Percentiles rank a stretch among this genome's conserved stretches.
phyloP scores from a whole-genome alignment of 2,797 vertebrate genomes.

The Acrossocheilus wenchowensis region DNA sequence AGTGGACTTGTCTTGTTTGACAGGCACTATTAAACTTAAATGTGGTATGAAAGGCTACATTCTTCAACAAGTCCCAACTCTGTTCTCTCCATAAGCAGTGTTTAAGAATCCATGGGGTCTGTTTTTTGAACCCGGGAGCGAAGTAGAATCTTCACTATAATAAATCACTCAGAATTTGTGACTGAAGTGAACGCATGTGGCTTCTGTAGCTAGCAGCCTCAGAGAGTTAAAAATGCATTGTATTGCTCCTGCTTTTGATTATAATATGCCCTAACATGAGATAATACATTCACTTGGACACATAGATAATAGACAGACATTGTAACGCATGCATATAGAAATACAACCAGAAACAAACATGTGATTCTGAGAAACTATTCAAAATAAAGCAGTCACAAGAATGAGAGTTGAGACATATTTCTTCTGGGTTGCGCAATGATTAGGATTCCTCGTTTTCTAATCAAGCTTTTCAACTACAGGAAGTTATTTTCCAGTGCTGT shows the following conservation, averaged over 20 bases:
- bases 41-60: slow-evolving; percentile 53
- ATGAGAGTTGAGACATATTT: background rate
- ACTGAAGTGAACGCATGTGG: slow-evolving; percentile 32
- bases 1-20: slow-evolving; percentile 26
- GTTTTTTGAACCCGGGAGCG: background rate
- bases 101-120: slow-evolving; percentile 19
- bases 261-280: background rate
- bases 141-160: slow-evolving; percentile 11
- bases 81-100: background rate
- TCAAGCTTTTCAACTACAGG: background rate
- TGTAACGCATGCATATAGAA: background rate
- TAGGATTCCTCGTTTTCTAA: background rate
- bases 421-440: slow-evolving; percentile 21
- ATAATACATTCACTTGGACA: background rate
- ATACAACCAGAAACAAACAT: slow-evolving; percentile 8
- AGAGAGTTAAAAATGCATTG: background rate
- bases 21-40: slow-evolving; percentile 2
- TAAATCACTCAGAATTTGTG: slow-evolving; percentile 27
- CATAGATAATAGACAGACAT: background rate
- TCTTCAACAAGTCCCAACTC: slow-evolving; percentile 61
- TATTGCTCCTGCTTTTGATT: background rate
- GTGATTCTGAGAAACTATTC: background rate
- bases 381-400: slow-evolving; percentile 5
- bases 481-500: background rate
- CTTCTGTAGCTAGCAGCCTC: slow-evolving; percentile 16